Conservation (phyloP, 1,140 invertebrate species). For the Ephestia elutella region DNA sequence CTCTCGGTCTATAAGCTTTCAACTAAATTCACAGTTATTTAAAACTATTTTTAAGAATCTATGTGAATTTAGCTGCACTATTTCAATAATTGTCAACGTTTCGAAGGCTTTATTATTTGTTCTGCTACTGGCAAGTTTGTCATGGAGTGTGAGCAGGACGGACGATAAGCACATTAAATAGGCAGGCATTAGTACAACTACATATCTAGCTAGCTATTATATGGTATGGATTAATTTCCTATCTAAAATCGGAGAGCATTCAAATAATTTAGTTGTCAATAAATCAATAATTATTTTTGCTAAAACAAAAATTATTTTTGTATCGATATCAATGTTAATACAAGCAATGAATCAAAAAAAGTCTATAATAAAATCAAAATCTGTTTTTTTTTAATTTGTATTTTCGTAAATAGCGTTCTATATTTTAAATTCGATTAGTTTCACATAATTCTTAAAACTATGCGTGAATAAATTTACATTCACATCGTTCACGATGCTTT, state of each 20-base stretch:
- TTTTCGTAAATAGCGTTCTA: not conserved
- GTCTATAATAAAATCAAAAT: not conserved
- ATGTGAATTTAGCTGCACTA: no score
- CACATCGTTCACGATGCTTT: not conserved
- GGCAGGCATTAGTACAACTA: not conserved
- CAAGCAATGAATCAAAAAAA: not conserved
- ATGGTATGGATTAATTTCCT: not conserved
- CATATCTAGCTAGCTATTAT: not conserved
- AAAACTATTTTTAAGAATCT: not conserved
- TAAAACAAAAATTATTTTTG: no score
- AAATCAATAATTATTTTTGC: no score
- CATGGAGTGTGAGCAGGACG: constrained; percentile 5
- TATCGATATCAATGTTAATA: not conserved
- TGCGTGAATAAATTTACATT: not conserved
- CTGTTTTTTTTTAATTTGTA: not conserved
- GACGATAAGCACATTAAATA: not conserved
- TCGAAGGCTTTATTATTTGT: not conserved
- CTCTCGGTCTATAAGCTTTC: no score
- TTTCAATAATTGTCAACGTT: not conserved
- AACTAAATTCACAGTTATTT: no score
- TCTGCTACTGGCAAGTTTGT: not conserved
- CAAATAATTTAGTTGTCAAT: no score
- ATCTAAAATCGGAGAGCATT: not conserved
- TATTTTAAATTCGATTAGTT: not conserved
- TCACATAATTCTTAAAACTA: not conserved